phyloP scores from a whole-genome alignment of 2,888 invertebrate species.

The Tetragonula carbonaria region DNA sequence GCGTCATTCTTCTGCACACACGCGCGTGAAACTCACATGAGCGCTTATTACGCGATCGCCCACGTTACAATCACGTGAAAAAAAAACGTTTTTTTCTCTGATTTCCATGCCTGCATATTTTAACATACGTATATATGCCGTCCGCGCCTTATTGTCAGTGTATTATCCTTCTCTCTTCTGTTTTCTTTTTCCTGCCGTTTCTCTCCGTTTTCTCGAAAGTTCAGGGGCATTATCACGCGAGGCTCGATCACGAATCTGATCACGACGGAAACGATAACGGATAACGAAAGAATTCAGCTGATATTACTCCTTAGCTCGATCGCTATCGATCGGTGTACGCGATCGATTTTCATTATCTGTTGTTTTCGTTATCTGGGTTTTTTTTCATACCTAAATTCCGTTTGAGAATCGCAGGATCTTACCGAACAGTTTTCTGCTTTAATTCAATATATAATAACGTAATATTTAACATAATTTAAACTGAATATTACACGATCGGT shows the following conservation, averaged over 20 bases:
- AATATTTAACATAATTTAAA: too few relatives aligned
- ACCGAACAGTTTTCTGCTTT: neutral
- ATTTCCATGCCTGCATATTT: conserved; percentile 58
- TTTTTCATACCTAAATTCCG: neutral
- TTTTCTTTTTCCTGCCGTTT: neutral
- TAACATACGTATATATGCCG: neutral
- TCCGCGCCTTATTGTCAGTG: neutral
- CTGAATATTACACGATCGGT: neutral
- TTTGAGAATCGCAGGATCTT: neutral
- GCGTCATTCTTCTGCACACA: conserved; percentile 44
- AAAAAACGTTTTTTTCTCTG: conserved; percentile 60
- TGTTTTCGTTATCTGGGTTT: neutral
- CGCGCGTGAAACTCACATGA: conserved; percentile 6
- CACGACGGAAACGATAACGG: neutral
- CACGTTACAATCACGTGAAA: conserved; percentile 70
- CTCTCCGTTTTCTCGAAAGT: neutral
- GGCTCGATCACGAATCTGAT: neutral
- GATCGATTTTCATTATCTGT: neutral
- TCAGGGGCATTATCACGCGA: neutral
- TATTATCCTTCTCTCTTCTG: neutral
- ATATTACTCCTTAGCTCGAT: neutral
- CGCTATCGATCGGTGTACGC: neutral
- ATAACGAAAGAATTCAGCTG: neutral
- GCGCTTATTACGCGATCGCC: conserved; percentile 49
- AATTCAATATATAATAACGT: neutral